These are phyloP conservation scores for Nephrotoma guestfalica DNA, from an alignment of 2,888 invertebrate species.

Conservation along the genomic window DNA sequence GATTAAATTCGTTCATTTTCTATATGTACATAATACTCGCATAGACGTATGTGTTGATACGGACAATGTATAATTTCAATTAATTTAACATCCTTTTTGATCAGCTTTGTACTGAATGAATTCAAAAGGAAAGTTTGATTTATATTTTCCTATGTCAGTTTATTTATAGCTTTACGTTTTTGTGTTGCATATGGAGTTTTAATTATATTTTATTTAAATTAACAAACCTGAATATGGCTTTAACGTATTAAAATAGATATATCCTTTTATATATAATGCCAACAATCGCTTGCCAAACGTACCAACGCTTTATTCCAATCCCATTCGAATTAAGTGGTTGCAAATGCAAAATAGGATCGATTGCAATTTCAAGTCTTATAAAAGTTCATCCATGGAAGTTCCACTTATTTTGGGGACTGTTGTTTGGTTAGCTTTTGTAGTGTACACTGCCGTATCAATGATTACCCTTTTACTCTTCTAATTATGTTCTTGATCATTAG, in stretches of 20 bases:
- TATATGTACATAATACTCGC: neutral
- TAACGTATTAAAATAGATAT: neutral
- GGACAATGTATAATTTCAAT: neutral
- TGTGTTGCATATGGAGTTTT: neutral
- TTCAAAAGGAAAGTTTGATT: neutral
- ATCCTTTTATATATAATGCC: neutral
- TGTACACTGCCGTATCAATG: too few relatives aligned
- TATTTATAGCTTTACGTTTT: neutral
- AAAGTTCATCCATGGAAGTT: too few relatives aligned
- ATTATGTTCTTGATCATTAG: too few relatives aligned
- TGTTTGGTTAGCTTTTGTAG: too few relatives aligned
- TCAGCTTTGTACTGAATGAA: neutral
- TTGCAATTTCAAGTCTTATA: too few relatives aligned
- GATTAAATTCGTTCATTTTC: neutral
- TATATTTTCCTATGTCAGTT: neutral
- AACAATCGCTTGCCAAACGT: too few relatives aligned
- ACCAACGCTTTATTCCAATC: too few relatives aligned
- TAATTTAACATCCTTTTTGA: neutral
- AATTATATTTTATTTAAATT: neutral
- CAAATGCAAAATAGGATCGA: too few relatives aligned
- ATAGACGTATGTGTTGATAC: neutral
- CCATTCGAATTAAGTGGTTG: too few relatives aligned
- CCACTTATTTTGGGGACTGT: too few relatives aligned
- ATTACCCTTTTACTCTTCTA: too few relatives aligned
- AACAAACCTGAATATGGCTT: neutral